phyloP scores from a whole-genome alignment of 2,113 vertebrate species.

The Gorsachius goisagi region DNA sequence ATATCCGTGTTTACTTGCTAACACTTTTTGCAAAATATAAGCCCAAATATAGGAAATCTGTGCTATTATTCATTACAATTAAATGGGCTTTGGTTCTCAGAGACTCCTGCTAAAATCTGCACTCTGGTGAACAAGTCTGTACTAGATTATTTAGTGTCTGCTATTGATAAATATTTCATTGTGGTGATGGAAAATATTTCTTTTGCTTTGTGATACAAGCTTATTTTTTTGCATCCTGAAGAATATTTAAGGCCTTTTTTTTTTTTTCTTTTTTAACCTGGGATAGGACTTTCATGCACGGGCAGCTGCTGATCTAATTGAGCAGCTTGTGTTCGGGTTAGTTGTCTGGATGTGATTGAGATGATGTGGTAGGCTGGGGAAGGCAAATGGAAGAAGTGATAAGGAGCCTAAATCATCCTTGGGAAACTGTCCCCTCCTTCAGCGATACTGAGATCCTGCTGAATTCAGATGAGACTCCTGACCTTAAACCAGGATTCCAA shows the following conservation, averaged over 20 bases:
- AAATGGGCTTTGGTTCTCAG: conserved; percentile 72
- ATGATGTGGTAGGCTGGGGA: background rate
- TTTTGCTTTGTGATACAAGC: conserved; percentile 85
- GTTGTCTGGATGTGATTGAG: background rate
- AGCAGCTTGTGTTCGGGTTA: background rate
- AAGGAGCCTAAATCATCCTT: background rate
- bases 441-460: background rate
- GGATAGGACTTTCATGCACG: background rate
- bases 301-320: background rate
- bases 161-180: conserved; percentile 90
- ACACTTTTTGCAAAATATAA: conserved; percentile 63
- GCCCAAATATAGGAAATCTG: conserved; percentile 79
- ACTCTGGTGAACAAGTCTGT: conserved; percentile 38
- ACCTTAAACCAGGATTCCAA: background rate
- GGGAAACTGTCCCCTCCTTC: background rate
- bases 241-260: background rate
- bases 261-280: background rate
- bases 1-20: conserved; percentile 79
- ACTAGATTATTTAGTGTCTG: conserved; percentile 58
- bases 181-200: conserved; percentile 83
- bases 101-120: conserved; percentile 53
- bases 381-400: background rate
- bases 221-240: background rate
- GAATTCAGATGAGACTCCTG: background rate
- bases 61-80: conserved; percentile 62